These are phyloP conservation scores for Limonius californicus DNA, from an alignment of 1,140 invertebrate genomes.

Conservation along the genomic window DNA sequence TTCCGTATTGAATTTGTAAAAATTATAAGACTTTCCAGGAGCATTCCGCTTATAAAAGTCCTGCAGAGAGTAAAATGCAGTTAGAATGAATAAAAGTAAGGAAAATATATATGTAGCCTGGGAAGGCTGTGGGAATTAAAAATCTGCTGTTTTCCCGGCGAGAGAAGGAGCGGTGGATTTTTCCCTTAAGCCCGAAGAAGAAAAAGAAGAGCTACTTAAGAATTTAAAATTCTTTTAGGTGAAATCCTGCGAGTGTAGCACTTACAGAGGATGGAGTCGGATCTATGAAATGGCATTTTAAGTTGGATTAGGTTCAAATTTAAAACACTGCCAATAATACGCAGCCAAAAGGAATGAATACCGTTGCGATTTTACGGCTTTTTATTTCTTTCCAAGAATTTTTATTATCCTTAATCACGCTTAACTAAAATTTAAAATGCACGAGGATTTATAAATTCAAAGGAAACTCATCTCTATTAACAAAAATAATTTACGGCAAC, in stretches of 20 bases:
- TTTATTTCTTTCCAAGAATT: slow-evolving; percentile 27
- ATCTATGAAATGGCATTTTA: slow-evolving; percentile 50
- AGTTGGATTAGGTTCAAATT: slow-evolving; percentile 48
- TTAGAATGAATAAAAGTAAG: slow-evolving; percentile 30
- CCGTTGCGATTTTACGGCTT: slow-evolving; percentile 36
- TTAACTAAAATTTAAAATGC: background rate
- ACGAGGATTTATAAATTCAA: too few relatives aligned
- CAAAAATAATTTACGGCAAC: too few relatives aligned
- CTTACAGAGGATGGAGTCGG: slow-evolving; percentile 43
- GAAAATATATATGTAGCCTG: slow-evolving; percentile 47
- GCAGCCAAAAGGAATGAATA: slow-evolving; percentile 40
- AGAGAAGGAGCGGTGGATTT: slow-evolving; percentile 28
- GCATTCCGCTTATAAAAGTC: background rate
- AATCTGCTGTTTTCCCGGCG: slow-evolving; percentile 46
- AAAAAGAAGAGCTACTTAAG: slow-evolving; percentile 43
- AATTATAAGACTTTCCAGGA: too few relatives aligned
- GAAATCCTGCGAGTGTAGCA: slow-evolving; percentile 46
- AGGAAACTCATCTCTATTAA: background rate
- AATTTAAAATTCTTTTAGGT: slow-evolving; percentile 50
- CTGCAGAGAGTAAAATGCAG: background rate
- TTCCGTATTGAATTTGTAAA: too few relatives aligned
- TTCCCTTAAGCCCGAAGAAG: slow-evolving; percentile 11
- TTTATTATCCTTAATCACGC: slow-evolving; percentile 16
- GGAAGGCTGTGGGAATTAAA: slow-evolving; percentile 49
- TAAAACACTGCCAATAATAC: slow-evolving; percentile 47